Conservation (phyloP, 64 coral and sea anemone genomes). For the Hydrozoanthus tunicans region DNA sequence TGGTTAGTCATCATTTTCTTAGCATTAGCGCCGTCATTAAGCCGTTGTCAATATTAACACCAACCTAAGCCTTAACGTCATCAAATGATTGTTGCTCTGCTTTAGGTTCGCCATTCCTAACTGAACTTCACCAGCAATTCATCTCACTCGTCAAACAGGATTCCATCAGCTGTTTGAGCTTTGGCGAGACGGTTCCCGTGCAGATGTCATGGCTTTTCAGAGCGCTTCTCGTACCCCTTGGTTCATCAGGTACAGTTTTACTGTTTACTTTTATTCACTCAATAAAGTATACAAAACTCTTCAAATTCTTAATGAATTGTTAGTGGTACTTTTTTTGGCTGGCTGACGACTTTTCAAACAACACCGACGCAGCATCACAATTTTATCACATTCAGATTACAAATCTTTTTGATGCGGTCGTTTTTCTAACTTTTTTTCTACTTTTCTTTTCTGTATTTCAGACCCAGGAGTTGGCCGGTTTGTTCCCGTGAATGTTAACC, state of each 20-base stretch:
- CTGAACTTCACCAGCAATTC: constrained; percentile 66
- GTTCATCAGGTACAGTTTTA: constrained; percentile 65
- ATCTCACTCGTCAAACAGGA: constrained; percentile 57
- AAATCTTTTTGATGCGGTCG: too few species aligned
- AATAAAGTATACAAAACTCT: too few species aligned
- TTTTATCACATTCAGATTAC: too few species aligned
- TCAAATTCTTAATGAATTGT: too few species aligned
- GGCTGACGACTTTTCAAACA: too few species aligned
- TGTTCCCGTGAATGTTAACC: constrained; percentile 41
- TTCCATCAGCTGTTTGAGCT: constrained; percentile 65
- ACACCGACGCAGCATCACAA: too few species aligned
- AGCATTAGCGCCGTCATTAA: not conserved
- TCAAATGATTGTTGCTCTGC: not conserved
- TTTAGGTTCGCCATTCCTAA: constrained; percentile 73
- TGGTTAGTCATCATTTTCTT: too few species aligned
- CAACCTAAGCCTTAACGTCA: not conserved
- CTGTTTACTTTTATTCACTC: too few species aligned
- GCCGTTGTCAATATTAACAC: not conserved
- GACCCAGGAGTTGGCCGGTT: constrained; percentile 50
- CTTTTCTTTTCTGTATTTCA: not conserved
- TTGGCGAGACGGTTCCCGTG: constrained; percentile 81
- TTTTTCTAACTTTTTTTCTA: not conserved
- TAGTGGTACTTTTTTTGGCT: too few species aligned
- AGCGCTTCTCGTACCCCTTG: constrained; percentile 66
- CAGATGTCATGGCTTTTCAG: constrained; percentile 83